Conservation (phyloP, 2,888 invertebrate species). For the Polymixis lichenea region DNA sequence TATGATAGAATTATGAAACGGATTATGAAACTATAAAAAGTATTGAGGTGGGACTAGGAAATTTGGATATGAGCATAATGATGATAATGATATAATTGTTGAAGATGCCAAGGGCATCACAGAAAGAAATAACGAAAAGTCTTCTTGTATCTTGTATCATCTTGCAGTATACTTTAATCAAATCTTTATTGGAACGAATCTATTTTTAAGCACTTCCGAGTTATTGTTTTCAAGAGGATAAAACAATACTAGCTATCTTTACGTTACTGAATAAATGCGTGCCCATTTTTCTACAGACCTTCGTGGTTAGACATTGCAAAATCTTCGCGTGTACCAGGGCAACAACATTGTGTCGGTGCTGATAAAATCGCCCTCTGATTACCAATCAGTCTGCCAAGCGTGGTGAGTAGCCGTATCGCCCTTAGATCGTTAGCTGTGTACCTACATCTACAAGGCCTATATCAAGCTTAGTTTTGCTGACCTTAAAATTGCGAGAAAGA, state of each 20-base stretch:
- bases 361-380: slow-evolving; percentile 51
- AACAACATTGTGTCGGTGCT: slow-evolving; percentile 18
- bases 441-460: slow-evolving; percentile 1
- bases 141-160: too few species aligned
- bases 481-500: background rate
- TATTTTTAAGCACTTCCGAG: too few species aligned
- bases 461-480: too few species aligned
- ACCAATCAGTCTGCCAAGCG: slow-evolving; percentile 31
- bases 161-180: background rate
- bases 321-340: slow-evolving; percentile 32
- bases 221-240: background rate
- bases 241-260: too few species aligned
- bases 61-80: too few species aligned
- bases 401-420: slow-evolving; percentile 36
- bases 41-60: background rate
- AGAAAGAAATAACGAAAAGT: background rate
- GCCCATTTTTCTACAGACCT: slow-evolving; percentile 9
- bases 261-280: background rate
- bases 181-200: background rate
- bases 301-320: slow-evolving; percentile 27
- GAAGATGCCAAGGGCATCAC: background rate
- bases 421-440: slow-evolving; percentile 23
- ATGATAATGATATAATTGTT: background rate
- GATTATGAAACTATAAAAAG: background rate
- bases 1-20: too few species aligned